These are phyloP conservation scores for Galeruca laticollis DNA, from an alignment of 2,888 invertebrate genomes.

Conservation along the genomic window DNA sequence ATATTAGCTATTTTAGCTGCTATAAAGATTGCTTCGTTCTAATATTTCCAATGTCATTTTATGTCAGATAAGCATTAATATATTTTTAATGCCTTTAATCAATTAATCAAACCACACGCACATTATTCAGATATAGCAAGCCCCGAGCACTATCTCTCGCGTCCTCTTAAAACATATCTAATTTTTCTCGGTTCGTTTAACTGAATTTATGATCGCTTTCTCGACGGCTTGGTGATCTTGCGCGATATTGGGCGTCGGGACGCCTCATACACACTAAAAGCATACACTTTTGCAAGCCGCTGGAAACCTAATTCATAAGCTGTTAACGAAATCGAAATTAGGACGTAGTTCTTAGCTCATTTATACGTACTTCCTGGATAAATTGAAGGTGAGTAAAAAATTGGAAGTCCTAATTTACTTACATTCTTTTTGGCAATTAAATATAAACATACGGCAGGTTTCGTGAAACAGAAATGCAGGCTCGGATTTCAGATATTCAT, in stretches of 20 bases:
- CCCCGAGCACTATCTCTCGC: background rate
- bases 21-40: too few species aligned
- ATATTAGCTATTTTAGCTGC: too few species aligned
- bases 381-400: background rate
- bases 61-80: too few species aligned
- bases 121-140: background rate
- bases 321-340: slow-evolving; percentile 38
- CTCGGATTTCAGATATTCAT: too few species aligned
- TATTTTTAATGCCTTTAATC: background rate
- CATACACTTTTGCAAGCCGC: slow-evolving; percentile 12
- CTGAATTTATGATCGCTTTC: background rate
- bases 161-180: background rate
- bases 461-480: background rate
- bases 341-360: slow-evolving; percentile 28
- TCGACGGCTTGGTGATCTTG: background rate
- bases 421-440: background rate
- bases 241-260: slow-evolving; percentile 26
- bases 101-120: background rate
- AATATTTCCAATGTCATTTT: too few species aligned
- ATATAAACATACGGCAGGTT: too few species aligned
- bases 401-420: slow-evolving; percentile 8
- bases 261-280: slow-evolving; percentile 36
- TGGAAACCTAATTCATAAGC: slow-evolving; percentile 22
- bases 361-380: background rate
- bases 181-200: slow-evolving; percentile 1